Percentiles rank a stretch among this genome's conserved stretches.
Conservation (phyloP, 2,797 vertebrate species). For the Eospalax fontanierii region DNA sequence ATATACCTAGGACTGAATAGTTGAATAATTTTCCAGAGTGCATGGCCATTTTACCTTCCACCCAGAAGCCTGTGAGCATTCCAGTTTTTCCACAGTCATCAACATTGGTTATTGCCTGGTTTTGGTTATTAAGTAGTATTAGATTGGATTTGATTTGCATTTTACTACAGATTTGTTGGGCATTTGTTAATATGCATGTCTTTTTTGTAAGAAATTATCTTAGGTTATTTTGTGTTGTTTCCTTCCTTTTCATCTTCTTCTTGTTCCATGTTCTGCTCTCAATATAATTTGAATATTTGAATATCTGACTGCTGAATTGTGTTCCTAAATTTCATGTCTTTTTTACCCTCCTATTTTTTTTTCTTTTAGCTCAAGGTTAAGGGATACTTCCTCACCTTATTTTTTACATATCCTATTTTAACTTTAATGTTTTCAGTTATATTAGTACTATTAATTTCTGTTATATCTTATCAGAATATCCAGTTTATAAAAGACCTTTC, state of each 20-base stretch:
- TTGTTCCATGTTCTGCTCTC: background rate
- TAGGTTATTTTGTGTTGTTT: conserved; percentile 40
- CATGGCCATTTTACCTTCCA: background rate
- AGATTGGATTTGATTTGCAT: background rate
- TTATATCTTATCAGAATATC: conserved; percentile 2
- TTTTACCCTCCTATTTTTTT: background rate
- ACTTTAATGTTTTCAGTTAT: background rate
- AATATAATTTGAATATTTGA: conserved; percentile 32
- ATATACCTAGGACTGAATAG: background rate
- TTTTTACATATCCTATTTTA: background rate
- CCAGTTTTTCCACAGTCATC: background rate
- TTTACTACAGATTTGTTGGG: background rate
- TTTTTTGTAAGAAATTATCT: conserved; percentile 26
- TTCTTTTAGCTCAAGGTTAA: conserved; percentile 7
- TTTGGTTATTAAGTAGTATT: background rate
- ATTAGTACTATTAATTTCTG: background rate
- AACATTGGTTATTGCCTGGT: background rate
- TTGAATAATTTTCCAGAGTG: background rate
- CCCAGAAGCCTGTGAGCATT: background rate
- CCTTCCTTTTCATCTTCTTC: background rate
- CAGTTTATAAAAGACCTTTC: background rate
- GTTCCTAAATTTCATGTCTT: background rate
- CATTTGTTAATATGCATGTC: background rate
- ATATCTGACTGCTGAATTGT: background rate
- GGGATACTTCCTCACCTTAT: conserved; percentile 36